Base-by-base conservation (phyloP, 2,888 invertebrate species). In the Terebella lapidaria region DNA sequence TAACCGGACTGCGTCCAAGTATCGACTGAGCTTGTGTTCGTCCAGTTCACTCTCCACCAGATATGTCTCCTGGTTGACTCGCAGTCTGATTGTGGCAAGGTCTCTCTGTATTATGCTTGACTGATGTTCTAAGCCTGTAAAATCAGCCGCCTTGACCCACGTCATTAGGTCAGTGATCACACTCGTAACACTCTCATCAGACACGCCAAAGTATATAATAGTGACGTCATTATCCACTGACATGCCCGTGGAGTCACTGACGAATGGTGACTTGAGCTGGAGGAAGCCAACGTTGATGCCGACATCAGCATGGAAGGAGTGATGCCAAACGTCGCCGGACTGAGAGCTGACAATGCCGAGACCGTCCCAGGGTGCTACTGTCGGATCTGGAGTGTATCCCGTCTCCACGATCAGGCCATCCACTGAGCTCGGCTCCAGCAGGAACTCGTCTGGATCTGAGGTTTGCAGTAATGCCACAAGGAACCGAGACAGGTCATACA, bases 401-500 rank as follows among this genome's bases (percentile, higher is more conserved):
- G 69, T 68, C 45, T 66, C 59, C 25, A 54, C 54, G 28, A 65
- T 56, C 54, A 75, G 65, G 18, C 59, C 28, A n/a, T 69, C 65
- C 24, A 68, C 55, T 1, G 71, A 67, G n/a, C n/a, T n/a, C n/a
- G n/a, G n/a, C 5, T 67, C 63, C 27, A 68, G 67, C 22, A 64
- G 68, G 1, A 76, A 67, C 3, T 75, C 59, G 5, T 60, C 57
- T 10, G 66, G 65, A 1, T 70, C 71, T 53, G 71, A 60, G 2
- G 26, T 25, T 24, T 54, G 47, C 20, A 61, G 46, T 15, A 74
- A 61, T 53, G 72, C 71, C 26, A 64, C 70, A 4, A 70, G 62
- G 27, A 77, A 70, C 2, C 77, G 67, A 67, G 72, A 68, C 56
- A 74, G 62, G 58, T 77, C 77, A 55, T 72, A 72, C 2, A 72